These are phyloP conservation scores for Latrodectus geometricus DNA, from an alignment of 1,140 invertebrate species.

Conservation along the genomic window DNA sequence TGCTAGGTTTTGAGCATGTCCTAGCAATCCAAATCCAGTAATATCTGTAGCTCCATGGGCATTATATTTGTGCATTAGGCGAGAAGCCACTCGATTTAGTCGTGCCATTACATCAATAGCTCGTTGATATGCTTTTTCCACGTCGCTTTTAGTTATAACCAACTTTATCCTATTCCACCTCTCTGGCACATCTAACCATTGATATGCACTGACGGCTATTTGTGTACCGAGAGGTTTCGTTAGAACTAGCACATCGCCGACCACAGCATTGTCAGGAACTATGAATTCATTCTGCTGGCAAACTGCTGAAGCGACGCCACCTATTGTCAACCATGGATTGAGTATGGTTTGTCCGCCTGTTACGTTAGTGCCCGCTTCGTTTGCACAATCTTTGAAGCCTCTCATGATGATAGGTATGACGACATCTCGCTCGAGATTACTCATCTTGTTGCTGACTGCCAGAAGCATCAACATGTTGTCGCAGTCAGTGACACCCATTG, in stretches of 20 bases:
- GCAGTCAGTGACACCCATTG: constrained; percentile 98
- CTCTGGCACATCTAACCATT: constrained; percentile 75
- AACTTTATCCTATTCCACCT: constrained; percentile 73
- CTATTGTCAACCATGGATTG: constrained; percentile 75
- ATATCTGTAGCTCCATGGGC: constrained; percentile 78
- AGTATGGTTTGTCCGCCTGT: constrained; percentile 73
- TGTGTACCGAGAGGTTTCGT: constrained; percentile 79
- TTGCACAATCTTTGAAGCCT: constrained; percentile 75
- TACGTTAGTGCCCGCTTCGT: constrained; percentile 71
- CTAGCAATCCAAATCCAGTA: constrained; percentile 78
- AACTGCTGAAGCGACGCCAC: constrained; percentile 73
- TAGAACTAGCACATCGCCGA: constrained; percentile 77
- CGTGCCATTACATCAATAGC: constrained; percentile 76
- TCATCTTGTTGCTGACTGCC: constrained; percentile 92
- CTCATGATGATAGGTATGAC: constrained; percentile 75
- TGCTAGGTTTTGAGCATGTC: constrained; percentile 77
- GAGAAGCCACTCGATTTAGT: constrained; percentile 75
- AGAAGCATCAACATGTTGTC: constrained; percentile 99
- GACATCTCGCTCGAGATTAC: constrained; percentile 73
- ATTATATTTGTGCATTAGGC: constrained; percentile 77
- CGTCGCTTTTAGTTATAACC: constrained; percentile 73
- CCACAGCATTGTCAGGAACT: constrained; percentile 73
- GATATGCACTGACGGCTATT: constrained; percentile 75
- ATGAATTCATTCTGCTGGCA: constrained; percentile 67
- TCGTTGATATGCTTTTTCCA: constrained; percentile 73